Base-by-base conservation (phyloP, 2,888 invertebrate genomes). In the Sinodicranocentrus sp. region DNA sequence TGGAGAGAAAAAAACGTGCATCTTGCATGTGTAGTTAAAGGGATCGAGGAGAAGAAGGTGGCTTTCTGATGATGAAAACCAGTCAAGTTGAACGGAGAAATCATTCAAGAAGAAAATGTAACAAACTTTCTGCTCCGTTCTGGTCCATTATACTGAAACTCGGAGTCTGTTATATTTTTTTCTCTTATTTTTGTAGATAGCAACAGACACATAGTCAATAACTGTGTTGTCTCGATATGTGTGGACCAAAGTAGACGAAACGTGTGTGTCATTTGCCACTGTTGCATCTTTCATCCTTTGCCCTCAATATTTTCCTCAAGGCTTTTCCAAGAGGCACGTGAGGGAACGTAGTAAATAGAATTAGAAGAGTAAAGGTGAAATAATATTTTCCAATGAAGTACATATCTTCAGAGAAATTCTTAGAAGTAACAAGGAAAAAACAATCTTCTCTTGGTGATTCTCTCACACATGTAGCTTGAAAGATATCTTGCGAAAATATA, bases 101-200 rank as follows among this genome's bases (percentile, higher is more conserved):
- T 85, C 85, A 85, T 82, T 82, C 75, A 78, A 82, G 75, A 78
- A 73, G 85, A 85, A 85, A 85, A 85, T 85, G 85, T 67, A 78
- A 65, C 73, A 82, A 82, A 85, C 82, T 85, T 85, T 82, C 79
- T 82, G 43, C 75, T 82, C 63, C 75, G 85, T 79, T 82, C 82
- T 82, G 82, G 76, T 82, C 82, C 82, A 82, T 82, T 82, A 82
- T 82, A 76, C 76, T 33, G 28, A n/a, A 3, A 26, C 26, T 26
- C 5, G 39, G 39, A n/a, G n/a, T n/a, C n/a, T n/a, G n/a, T n/a
- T n/a, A n/a, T 39, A 52, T 48, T 76, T 76, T 17, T 19, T 44
- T 44, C 3, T 52, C 23, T 57, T 67, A 17, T 48, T 57, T 57
- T 23, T 78, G 21, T 21, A 48, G 71, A 67, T 75, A 75, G 54